Evolutionary conservation across 35 echinoderm and acorn worm genomes (phyloP).

Genomic region (Hemicentrotus pulcherrimus): DNA sequence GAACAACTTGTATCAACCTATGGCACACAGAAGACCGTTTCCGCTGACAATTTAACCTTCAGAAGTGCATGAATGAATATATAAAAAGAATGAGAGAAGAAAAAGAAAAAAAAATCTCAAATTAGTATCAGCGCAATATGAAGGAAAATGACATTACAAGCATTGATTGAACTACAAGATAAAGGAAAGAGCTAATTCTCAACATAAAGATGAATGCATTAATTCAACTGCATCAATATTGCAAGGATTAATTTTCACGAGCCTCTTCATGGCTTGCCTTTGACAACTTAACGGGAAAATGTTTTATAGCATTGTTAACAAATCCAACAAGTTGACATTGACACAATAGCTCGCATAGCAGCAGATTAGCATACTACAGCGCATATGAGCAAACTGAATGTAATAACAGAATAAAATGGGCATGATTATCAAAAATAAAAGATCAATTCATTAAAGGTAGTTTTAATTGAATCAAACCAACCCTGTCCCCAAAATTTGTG

Average conservation of each 20-base stretch:
- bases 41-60: not conserved
- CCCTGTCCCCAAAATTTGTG: not conserved
- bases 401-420: not conserved
- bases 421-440: not conserved
- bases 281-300: not conserved
- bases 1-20: slow-evolving; percentile 44
- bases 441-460: not conserved
- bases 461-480: not conserved
- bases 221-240: not conserved
- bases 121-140: slow-evolving; percentile 11
- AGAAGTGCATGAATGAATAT: slow-evolving; percentile 54
- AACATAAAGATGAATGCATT: slow-evolving; percentile 20
- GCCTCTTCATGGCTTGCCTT: not conserved
- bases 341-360: not conserved
- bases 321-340: slow-evolving; percentile 33
- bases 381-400: slow-evolving; percentile 48
- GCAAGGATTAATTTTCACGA: slow-evolving; percentile 3
- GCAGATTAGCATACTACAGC: not conserved
- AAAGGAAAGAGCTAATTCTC: slow-evolving; percentile 7
- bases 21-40: slow-evolving; percentile 46
- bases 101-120: slow-evolving; percentile 24
- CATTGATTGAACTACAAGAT: slow-evolving; percentile 6
- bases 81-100: slow-evolving; percentile 53
- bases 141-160: slow-evolving; percentile 1
- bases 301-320: slow-evolving; percentile 21